These are phyloP conservation scores for Camponotus floridanus DNA, from an alignment of 1,140 invertebrate genomes.

Conservation along the genomic window DNA sequence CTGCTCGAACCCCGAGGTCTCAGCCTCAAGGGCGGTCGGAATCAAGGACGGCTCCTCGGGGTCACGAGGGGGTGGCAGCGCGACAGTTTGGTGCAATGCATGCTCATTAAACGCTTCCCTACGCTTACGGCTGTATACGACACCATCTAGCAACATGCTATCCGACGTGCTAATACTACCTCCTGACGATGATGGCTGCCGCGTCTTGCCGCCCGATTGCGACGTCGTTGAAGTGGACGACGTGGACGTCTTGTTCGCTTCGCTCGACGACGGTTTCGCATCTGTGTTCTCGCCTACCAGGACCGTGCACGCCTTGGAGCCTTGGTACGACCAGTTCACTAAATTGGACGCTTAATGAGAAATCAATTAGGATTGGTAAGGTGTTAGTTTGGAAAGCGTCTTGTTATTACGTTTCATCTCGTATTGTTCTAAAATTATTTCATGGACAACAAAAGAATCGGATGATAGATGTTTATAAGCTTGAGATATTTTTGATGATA, in stretches of 20 bases:
- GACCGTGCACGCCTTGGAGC: constrained; percentile 92
- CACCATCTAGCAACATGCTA: constrained; percentile 76
- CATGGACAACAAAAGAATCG: background rate
- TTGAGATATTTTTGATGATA: background rate
- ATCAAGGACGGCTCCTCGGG: constrained; percentile 42
- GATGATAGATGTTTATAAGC: background rate
- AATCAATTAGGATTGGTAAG: constrained; percentile 27
- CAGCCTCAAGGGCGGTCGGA: background rate
- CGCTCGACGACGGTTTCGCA: constrained; percentile 88
- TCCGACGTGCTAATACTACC: constrained; percentile 87
- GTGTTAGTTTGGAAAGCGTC: constrained; percentile 10
- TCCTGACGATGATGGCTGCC: constrained; percentile 88
- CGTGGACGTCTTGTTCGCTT: constrained; percentile 87
- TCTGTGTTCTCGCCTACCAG: constrained; percentile 92
- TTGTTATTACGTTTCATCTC: background rate
- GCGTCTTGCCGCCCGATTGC: constrained; percentile 85
- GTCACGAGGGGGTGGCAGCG: constrained; percentile 40
- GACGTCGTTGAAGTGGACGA: constrained; percentile 87
- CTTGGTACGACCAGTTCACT: constrained; percentile 93
- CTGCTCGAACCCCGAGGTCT: constrained; percentile 28
- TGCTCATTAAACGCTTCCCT: constrained; percentile 89
- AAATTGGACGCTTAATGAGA: constrained; percentile 89
- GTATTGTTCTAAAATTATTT: background rate
- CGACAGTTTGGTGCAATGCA: constrained; percentile 81
- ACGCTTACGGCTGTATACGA: constrained; percentile 87